Percentiles rank a stretch among this genome's conserved stretches.
These are phyloP conservation scores for Apus apus DNA, from an alignment of 2,113 vertebrate genomes.

Conservation along the genomic window DNA sequence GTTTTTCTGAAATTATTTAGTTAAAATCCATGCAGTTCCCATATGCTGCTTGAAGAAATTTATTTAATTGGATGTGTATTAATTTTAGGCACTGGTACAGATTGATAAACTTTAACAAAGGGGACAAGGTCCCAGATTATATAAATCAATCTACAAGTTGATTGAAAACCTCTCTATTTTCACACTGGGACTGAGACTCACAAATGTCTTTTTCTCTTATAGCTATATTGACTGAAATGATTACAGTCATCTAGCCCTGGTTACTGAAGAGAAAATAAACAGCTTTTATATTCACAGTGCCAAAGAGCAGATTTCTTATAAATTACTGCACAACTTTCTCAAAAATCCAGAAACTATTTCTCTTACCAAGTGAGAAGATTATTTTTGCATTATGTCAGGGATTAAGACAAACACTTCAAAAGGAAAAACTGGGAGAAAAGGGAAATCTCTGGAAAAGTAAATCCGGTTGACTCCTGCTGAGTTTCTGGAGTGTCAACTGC, in stretches of 20 bases:
- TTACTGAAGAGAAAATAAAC: background rate
- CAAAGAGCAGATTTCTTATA: background rate
- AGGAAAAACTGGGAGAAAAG: background rate
- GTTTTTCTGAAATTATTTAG: background rate
- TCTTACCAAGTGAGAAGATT: background rate
- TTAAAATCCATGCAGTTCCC: background rate
- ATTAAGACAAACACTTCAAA: conserved; percentile 8
- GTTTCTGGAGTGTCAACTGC: conserved; percentile 11
- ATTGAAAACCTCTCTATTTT: background rate
- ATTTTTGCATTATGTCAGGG: background rate
- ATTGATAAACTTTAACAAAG: background rate
- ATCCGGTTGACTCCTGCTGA: background rate
- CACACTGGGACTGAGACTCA: background rate
- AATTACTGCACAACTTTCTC: background rate
- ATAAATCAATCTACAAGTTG: background rate
- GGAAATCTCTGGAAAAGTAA: conserved; percentile 14
- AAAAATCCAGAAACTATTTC: background rate
- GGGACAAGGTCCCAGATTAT: background rate
- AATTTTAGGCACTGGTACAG: background rate
- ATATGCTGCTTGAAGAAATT: background rate
- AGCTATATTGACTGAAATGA: background rate
- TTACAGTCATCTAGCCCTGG: background rate
- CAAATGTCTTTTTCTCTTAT: background rate
- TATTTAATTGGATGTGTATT: background rate
- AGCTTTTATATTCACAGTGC: background rate